phyloP scores from a whole-genome alignment of 92 coral and sea anemone genomes.

The Muricea muricata region DNA sequence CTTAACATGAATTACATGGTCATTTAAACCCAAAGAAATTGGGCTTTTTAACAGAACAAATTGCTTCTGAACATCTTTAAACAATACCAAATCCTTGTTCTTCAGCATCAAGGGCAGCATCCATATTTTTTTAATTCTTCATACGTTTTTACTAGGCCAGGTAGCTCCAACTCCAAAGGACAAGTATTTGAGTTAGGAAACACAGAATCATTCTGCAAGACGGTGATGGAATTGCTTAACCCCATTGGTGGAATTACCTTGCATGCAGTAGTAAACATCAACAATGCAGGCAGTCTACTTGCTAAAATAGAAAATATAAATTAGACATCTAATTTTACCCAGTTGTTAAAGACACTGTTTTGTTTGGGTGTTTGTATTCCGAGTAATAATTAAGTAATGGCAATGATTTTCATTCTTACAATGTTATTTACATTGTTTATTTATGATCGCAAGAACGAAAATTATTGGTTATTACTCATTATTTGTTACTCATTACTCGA shows the following conservation, averaged over 20 bases:
- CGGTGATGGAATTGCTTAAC: slow-evolving; percentile 5
- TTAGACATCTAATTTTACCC: no score
- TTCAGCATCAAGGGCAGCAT: slow-evolving; percentile 19
- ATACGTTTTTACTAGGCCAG: not conserved
- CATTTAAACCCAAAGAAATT: not conserved
- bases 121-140: slow-evolving; percentile 36
- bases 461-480: no score
- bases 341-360: no score
- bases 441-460: no score
- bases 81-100: not conserved
- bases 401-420: no score
- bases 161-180: slow-evolving; percentile 47
- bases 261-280: slow-evolving; percentile 37
- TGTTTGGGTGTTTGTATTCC: no score
- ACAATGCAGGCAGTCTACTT: not conserved
- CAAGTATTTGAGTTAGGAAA: slow-evolving; percentile 53
- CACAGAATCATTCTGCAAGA: not conserved
- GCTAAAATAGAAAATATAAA: no score
- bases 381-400: no score
- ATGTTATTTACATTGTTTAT: no score
- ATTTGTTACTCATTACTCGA: no score
- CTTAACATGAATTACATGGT: not conserved
- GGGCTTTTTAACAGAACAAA: not conserved
- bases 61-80: not conserved
- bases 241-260: slow-evolving; percentile 38